Evolutionary conservation across 2,888 invertebrate genomes (phyloP), one percentile per base, ranked within the genome.

Genomic region (Acleris holmiana): DNA sequence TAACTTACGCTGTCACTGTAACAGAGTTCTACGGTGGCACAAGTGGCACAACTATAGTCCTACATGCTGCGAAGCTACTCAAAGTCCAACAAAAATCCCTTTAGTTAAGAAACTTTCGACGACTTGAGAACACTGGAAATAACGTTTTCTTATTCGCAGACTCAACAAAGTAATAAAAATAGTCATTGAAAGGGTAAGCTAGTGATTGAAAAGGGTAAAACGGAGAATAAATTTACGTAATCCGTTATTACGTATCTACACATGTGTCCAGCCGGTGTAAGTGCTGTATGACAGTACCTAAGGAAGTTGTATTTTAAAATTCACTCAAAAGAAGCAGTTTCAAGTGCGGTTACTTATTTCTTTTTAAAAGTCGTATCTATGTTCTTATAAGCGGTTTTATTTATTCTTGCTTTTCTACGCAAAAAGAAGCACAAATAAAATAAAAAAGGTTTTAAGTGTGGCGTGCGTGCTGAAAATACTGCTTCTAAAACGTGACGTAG

Each of bases 111-210:
- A 59, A 59, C 46, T 46, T 25, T 35, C 17, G 47, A 40, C 47
- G 40, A 19, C 44, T 25, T 19, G 29, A 55, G 51, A 51, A 53
- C 44, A 55, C 25, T 48, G 44, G 50, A 65, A 64, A 65, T 55
- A 65, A 55, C 54, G 49, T 57, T 57, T 57, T 57, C 63, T 59
- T 59, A 65, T 59, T 54, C 54, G 59, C 64, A 49, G 64, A 65
- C 64, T 65, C 54, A 50, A 63, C 57, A 64, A 58, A 53, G 64
- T 58, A 64, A 64, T 63, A 58, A 63, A 58, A 63, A 63, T 63
- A 64, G 53, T 53, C 55, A 56, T 62, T 62, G 61, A 62, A 62
- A 62, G 61, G 61, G 61, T 62, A 62, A 55, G 61, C 54, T 61
- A 61, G 61, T 56, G 58, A 64, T 64, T 64, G 64, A 64, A 64